Conservation (phyloP, 2,797 vertebrate genomes). For the Bovichtus variegatus region DNA sequence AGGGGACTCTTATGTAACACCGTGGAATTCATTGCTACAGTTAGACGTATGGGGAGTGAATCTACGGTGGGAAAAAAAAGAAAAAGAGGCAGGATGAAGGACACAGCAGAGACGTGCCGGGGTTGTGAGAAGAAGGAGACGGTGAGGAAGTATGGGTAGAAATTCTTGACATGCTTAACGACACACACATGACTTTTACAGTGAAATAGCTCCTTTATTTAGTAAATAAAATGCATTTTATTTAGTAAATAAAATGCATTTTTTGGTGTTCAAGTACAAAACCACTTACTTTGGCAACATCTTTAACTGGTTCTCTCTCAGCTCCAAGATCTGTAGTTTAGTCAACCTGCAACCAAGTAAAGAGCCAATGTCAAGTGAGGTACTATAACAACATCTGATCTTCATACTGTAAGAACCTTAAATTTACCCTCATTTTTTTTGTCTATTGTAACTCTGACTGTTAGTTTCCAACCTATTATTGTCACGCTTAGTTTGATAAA, state of each 20-base stretch:
- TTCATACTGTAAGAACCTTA: background rate
- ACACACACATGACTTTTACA: background rate
- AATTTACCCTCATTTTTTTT: background rate
- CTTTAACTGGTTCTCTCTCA: constrained; percentile 98
- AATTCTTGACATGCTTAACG: constrained; percentile 4
- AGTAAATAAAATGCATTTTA: background rate
- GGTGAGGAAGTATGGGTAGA: background rate
- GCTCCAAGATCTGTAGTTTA: constrained; percentile 97
- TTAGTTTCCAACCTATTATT: background rate
- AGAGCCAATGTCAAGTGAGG: background rate
- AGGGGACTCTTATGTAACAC: constrained; percentile 70
- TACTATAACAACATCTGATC: background rate
- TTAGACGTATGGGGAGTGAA: constrained; percentile 44
- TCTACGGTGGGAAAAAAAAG: constrained; percentile 20
- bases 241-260: constrained; percentile 1
- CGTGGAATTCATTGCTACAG: constrained; percentile 70
- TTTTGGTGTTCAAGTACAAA: constrained; percentile 10
- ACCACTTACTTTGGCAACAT: constrained; percentile 98
- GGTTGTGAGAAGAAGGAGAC: constrained; percentile 18
- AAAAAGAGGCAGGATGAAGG: constrained; percentile 26
- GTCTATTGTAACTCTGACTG: background rate
- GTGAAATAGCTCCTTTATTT: background rate
- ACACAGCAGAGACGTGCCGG: constrained; percentile 23
- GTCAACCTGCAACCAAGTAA: constrained; percentile 87
- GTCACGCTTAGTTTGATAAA: background rate